A percentile compares a stretch with the other conserved stretches of the same genome.
These are phyloP conservation scores for Lepidonotus clava DNA, from an alignment of 2,888 invertebrate species.

Conservation along the genomic window DNA sequence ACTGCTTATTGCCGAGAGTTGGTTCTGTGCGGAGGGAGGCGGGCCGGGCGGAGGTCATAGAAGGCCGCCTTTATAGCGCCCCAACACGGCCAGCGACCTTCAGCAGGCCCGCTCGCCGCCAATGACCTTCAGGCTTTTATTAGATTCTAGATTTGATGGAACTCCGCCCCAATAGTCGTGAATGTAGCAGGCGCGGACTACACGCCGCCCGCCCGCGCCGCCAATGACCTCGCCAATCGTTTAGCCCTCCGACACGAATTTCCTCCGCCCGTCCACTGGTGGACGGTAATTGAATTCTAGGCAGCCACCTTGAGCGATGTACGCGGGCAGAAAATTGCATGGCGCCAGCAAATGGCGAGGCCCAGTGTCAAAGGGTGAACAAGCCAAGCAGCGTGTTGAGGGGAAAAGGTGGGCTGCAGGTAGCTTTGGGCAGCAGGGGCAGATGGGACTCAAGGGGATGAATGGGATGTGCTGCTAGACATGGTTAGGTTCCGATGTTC, in stretches of 20 bases:
- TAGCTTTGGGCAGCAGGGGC: too few species aligned
- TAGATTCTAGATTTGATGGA: conserved; percentile 44
- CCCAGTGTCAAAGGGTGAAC: conserved; percentile 14
- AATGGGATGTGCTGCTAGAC: too few species aligned
- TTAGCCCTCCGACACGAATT: conserved; percentile 31
- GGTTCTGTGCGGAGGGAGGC: neutral
- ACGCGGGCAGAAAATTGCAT: conserved; percentile 44
- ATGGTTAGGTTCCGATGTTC: too few species aligned
- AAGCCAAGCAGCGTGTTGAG: too few species aligned
- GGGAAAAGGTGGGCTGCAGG: too few species aligned
- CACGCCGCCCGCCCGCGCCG: neutral
- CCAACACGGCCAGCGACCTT: conserved; percentile 28
- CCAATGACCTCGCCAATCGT: conserved; percentile 28
- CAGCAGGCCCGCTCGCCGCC: neutral
- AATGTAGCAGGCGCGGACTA: conserved; percentile 8
- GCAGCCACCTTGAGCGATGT: conserved; percentile 37
- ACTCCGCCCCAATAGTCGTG: conserved; percentile 21
- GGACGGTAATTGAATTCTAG: conserved; percentile 27
- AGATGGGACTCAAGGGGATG: neutral
- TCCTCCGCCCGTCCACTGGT: conserved; percentile 34
- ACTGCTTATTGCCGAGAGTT: too few species aligned
- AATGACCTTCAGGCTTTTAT: conserved; percentile 39
- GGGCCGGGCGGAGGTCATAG: neutral
- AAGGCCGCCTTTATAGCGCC: neutral
- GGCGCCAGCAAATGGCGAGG: neutral